A percentile compares a stretch with the other conserved stretches of the same genome.
These are phyloP conservation scores for Blastobasis adustella DNA, from an alignment of 2,888 invertebrate genomes.

Conservation along the genomic window DNA sequence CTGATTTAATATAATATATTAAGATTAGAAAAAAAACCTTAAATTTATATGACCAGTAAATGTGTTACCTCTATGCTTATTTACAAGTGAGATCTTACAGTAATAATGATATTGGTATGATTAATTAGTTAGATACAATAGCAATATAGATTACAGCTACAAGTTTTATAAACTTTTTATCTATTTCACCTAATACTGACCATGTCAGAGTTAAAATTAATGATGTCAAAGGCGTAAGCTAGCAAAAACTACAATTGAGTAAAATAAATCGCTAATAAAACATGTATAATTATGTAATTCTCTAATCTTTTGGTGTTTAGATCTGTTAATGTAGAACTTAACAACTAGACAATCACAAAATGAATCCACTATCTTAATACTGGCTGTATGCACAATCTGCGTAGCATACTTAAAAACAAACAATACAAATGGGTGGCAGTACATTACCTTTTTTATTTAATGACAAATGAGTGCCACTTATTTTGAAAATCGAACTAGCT, in stretches of 20 bases:
- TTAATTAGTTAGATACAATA: slow-evolving; percentile 35
- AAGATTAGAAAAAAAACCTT: too few relatives aligned
- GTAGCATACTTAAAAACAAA: too few relatives aligned
- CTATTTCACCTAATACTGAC: slow-evolving; percentile 33
- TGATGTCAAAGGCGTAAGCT: slow-evolving; percentile 39
- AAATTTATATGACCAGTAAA: slow-evolving; percentile 14
- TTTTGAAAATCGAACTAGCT: too few relatives aligned
- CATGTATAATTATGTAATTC: not conserved
- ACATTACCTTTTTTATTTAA: too few relatives aligned
- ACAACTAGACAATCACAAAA: not conserved
- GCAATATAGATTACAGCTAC: slow-evolving; percentile 21
- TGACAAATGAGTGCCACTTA: too few relatives aligned
- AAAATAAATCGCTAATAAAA: not conserved
- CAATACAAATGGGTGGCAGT: too few relatives aligned
- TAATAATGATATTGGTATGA: slow-evolving; percentile 25
- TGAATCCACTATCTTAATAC: not conserved
- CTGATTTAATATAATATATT: too few relatives aligned
- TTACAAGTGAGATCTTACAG: slow-evolving; percentile 63
- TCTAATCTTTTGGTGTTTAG: too few relatives aligned
- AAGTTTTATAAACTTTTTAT: slow-evolving; percentile 56
- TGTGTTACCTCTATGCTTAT: slow-evolving; percentile 30
- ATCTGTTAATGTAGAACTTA: too few relatives aligned
- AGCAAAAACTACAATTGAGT: slow-evolving; percentile 44
- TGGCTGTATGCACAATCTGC: too few relatives aligned
- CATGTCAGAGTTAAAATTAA: slow-evolving; percentile 42